Base-by-base conservation (phyloP, 2,888 invertebrate species). In the Pecten maximus region DNA sequence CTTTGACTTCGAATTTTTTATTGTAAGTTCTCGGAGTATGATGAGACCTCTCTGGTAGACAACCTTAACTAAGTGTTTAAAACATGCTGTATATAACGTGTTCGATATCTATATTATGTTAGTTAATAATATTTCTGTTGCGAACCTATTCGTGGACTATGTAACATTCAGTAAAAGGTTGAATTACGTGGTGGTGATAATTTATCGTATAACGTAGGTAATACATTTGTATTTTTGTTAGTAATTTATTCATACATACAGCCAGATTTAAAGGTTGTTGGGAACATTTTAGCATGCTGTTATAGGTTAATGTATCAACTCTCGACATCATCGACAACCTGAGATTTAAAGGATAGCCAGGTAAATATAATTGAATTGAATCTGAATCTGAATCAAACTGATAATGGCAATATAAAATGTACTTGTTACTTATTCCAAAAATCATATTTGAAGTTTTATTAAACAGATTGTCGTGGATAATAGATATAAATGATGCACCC, bases 221-320 rank as follows among this genome's bases (percentile, higher is more conserved):
- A 74, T 74, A n/a, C 23, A 60, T 60, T 23, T 35, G 8, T 28
- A 74, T 35, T 35, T 35, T 74, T 74, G 54, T 54, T 23, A 35
- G 74, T 74, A 74, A 74, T 74, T 74, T 74, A 74, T 74, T 35
- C 60, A 60, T 60, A 60, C n/a, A 16, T 74, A 8, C 23, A 74
- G 35, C 35, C 28, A 28, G 28, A 74, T 74, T 74, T 74, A 74
- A 74, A 35, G 74, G 35, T 35, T 74, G 54, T 23, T 74, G 15
- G 74, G 74, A 23, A 74, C 28, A 28, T 74, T 74, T 74, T 1
- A 74, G 23, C 35, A 74, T 15, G 19, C 23, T 35, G 12, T 35
- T 74, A 28, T 35, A 74, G 35, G 74, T 74, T 74, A 74, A 3
- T 74, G 16, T 15, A 74, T 74, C 28, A 28, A 35, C 35, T 74